phyloP scores from a whole-genome alignment of 35 echinoderm and acorn worm genomes.

The Anneissia japonica region DNA sequence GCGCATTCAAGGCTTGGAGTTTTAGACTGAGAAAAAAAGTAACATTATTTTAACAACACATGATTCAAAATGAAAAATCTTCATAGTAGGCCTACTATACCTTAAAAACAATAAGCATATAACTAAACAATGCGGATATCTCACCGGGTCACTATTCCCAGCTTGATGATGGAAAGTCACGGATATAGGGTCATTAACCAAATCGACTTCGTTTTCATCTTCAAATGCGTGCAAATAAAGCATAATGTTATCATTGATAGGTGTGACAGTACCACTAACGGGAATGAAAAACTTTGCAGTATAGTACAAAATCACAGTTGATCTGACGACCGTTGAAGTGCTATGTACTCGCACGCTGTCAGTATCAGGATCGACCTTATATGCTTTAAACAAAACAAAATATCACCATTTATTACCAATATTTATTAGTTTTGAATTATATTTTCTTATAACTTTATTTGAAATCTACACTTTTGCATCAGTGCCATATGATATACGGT shows the following conservation, averaged over 20 bases:
- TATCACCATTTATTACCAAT: too few species aligned
- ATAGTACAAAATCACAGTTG: conserved; percentile 44
- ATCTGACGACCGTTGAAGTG: not conserved
- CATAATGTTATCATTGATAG: conserved; percentile 43
- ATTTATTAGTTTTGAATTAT: too few species aligned
- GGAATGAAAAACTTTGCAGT: conserved; percentile 73
- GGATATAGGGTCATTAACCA: conserved; percentile 40
- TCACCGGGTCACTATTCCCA: not conserved
- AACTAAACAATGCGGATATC: too few species aligned
- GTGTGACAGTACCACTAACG: conserved; percentile 16
- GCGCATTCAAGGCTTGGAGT: not conserved
- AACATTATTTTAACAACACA: too few species aligned
- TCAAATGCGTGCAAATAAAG: conserved; percentile 62
- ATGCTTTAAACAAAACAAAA: not conserved
- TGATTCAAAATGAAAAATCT: too few species aligned
- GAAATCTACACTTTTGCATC: too few species aligned
- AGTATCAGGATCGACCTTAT: not conserved
- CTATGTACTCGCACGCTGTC: not conserved
- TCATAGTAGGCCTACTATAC: too few species aligned
- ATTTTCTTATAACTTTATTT: too few species aligned
- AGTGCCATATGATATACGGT: too few species aligned
- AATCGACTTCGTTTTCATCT: conserved; percentile 38
- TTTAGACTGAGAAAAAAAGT: not conserved
- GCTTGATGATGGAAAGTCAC: conserved; percentile 65
- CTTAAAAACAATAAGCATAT: too few species aligned